Conservation (phyloP, 1,140 invertebrate genomes). For the Thaumatotibia leucotreta region DNA sequence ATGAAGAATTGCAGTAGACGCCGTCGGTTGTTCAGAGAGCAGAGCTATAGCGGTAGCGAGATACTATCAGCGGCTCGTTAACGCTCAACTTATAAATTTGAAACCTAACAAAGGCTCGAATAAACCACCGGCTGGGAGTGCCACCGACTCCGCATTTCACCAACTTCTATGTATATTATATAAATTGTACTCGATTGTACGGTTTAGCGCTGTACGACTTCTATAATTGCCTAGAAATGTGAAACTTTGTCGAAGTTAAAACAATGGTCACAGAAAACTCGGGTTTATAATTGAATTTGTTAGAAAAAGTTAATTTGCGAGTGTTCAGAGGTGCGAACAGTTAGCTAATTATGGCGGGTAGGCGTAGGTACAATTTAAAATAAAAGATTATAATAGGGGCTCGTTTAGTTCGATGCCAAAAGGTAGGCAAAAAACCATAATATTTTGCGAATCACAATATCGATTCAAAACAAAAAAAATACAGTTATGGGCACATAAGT, state of each 20-base stretch:
- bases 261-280: background rate
- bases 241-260: conserved; percentile 9
- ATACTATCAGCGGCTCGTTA: conserved; percentile 58
- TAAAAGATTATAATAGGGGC: background rate
- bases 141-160: background rate
- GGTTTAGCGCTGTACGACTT: background rate
- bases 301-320: background rate
- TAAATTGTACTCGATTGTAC: background rate
- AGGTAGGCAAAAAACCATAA: too few species aligned
- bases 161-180: background rate
- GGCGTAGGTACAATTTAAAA: background rate
- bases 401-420: too few species aligned
- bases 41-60: conserved; percentile 26
- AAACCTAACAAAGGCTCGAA: conserved; percentile 40
- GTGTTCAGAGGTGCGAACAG: background rate
- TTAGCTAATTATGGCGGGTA: background rate
- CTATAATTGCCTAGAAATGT: background rate
- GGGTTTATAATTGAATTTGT: background rate
- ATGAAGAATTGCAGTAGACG: conserved; percentile 21
- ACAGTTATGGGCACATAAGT: too few species aligned
- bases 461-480: too few species aligned
- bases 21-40: conserved; percentile 15
- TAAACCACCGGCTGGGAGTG: background rate
- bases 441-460: too few species aligned
- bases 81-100: conserved; percentile 56